Evolutionary conservation across 2,113 vertebrate genomes (phyloP), one percentile per base, ranked within the genome.

Genomic region (Manacus vitellinus): DNA sequence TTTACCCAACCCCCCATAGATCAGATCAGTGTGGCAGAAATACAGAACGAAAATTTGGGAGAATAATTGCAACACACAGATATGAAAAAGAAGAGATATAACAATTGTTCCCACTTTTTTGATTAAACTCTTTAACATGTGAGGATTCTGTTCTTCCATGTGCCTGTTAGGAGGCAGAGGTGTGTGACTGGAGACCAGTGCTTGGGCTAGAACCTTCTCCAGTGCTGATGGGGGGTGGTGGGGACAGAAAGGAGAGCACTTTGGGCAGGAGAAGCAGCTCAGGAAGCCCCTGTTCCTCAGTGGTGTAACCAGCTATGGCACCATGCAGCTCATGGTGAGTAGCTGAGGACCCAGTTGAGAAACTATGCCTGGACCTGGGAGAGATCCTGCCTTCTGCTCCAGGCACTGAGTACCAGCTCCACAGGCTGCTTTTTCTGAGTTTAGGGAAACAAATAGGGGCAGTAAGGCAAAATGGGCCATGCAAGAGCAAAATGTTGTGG

Each of bases 11-110:
- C 3, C 17, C 39, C 6, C 9, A 3, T 12, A 25, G 4, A 21
- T 84, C 30, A 74, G 16, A 95, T 58, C 71, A 44, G 47, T 65
- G 52, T 44, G 65, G 9, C 37, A 92, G 65, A 91, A 95, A 44
- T 72, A 14, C 31, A 65, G 86, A 85, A 33, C 28, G 41, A n/a
- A 37, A 72, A 66, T 37, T 68, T 68, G 37, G 43, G 18, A 65
- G 13, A 89, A 28, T 19, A 71, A 72, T 33, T 82, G 25, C 41
- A 87, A 25, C 20, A 39, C 23, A 16, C 21, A 4, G 56, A 8
- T 35, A 23, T 16, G 27, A 79, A 90, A 79, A 85, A 79, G 62
- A 52, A 78, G 25, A 55, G 20, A 13, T 78, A 10, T 65, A 59
- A 85, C 3, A 51, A 2, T 66, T 77, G 35, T 41, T 84, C 9